phyloP scores from a whole-genome alignment of 2,113 vertebrate genomes.

The Ursus arctos region DNA sequence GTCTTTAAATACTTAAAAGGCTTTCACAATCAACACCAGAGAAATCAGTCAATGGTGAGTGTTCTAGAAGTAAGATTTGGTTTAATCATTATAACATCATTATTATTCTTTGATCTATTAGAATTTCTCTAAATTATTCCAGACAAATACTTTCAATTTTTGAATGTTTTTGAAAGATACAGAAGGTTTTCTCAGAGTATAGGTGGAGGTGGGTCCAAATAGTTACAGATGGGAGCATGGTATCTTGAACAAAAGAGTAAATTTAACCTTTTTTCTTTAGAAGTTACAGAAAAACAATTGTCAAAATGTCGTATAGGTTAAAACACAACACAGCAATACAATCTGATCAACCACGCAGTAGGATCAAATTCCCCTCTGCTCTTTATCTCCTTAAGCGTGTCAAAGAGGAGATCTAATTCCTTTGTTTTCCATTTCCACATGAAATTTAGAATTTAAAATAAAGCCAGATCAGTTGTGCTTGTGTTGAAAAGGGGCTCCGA shows the following conservation, averaged over 20 bases:
- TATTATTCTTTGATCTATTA: neutral
- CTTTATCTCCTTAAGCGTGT: neutral
- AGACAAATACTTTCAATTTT: neutral
- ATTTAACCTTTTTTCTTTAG: slow-evolving; percentile 58
- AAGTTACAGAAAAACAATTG: slow-evolving; percentile 51
- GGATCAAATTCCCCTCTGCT: slow-evolving; percentile 32
- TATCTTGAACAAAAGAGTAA: slow-evolving; percentile 39
- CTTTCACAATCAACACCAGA: neutral
- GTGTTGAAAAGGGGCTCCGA: neutral
- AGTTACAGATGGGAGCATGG: slow-evolving; percentile 19
- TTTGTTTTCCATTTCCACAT: slow-evolving; percentile 9
- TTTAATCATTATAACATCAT: neutral
- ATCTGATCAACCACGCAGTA: slow-evolving; percentile 36
- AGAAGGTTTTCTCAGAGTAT: slow-evolving; percentile 18
- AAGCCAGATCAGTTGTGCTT: neutral
- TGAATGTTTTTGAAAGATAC: neutral
- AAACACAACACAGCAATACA: slow-evolving; percentile 34
- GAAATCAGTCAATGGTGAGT: neutral
- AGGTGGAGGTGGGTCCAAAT: slow-evolving; percentile 19
- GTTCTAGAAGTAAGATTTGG: neutral
- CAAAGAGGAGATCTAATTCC: slow-evolving; percentile 4
- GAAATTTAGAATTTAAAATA: slow-evolving; percentile 51
- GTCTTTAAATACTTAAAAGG: neutral
- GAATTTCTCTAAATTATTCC: neutral
- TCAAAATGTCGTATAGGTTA: slow-evolving; percentile 71